Base-by-base conservation (phyloP, 2,888 invertebrate genomes). In the Bugula neritina region DNA sequence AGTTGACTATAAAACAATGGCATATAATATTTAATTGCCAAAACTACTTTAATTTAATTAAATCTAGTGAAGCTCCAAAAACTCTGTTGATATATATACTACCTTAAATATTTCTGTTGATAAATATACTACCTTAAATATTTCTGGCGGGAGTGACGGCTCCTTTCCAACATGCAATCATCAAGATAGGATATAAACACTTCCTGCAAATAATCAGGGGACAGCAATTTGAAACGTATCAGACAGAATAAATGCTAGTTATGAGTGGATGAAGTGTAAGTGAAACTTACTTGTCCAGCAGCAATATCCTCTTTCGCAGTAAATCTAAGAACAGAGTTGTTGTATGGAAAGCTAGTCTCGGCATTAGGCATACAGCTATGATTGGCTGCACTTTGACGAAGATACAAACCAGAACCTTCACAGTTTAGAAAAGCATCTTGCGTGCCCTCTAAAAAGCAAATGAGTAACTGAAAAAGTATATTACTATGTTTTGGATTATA, bases 361-460 rank as follows among this genome's bases (percentile, higher is more conserved):
- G 94, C 93, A 83, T 95, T 96, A 0, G 96, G 94, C 0, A 87
- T 83, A 80, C 97, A 97, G 78, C 92, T 94, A 84, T 97, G 97
- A 85, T 97, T 97, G 76, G 91, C 90, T 58, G 91, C 88, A 81
- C 94, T 94, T 82, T 96, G 95, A n/a, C 92, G 81, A 31, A 87
- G 84, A 83, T 91, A 97, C 0, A 97, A 86, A 0, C 92, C 96
- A 0, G 93, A 92, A 0, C 96, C 96, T 87, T 96, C 96, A 76
- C 91, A 92, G 84, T 95, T 92, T 25, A 95, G 85, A 84, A 95
- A 96, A 74, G 43, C 29, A 25, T 63, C 27, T 31, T 63, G 13
- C 5, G 10, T 31, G 31, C 29, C 27, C 21, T 63, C 63, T 63
- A 63, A 5, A 5, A 57, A 57, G 52, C 10, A 52, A 21, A 52